Evolutionary conservation across 2,888 invertebrate species (phyloP), one percentile per base, ranked within the genome.

Genomic region (Reticulitermes lucifugus): DNA sequence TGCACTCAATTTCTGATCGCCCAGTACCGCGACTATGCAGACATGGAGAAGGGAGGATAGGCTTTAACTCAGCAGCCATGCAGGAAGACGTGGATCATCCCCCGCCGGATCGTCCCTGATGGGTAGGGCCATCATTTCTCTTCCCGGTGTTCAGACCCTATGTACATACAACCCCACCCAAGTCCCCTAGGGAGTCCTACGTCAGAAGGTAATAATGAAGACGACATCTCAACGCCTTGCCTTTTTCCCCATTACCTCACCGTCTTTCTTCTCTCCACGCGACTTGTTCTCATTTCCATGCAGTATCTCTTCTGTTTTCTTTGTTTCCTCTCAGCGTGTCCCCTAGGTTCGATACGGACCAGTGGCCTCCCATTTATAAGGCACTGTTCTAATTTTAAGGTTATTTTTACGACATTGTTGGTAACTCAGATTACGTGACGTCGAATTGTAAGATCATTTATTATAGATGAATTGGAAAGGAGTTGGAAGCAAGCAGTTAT

Each of bases 71-170:
- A 77, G 77, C 43, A 77, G 46, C 22, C 77, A 46, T 7, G 65
- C 81, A 81, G 70, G 81, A 81, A 81, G 81, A 81, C 70, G 81
- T 81, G 81, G 81, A 81, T 81, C 81, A 81, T 70, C 70, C 81
- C 81, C 46, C 70, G 35, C 70, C 41, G 81, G 46, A 43, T 81
- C 70, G 81, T 81, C 81, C 81, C 81, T 81, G 81, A 81, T 81
- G 81, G 81, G 81, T 43, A 81, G 65, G 18, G 41, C 65, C 81
- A 70, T 81, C 81, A 81, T 81, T 81, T 81, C 81, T 81, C 70
- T 81, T 81, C 41, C 35, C 65, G 70, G 81, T 81, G 70, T 55
- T 35, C 73, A 73, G 73, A 73, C 73, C 41, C 73, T 73, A 73
- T 18, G 41, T 46, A 77, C 46, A 51, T 77, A 77, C 81, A 70